Base-by-base conservation (phyloP, 1,140 invertebrate species). In the Lepidotrigona ventralis region DNA sequence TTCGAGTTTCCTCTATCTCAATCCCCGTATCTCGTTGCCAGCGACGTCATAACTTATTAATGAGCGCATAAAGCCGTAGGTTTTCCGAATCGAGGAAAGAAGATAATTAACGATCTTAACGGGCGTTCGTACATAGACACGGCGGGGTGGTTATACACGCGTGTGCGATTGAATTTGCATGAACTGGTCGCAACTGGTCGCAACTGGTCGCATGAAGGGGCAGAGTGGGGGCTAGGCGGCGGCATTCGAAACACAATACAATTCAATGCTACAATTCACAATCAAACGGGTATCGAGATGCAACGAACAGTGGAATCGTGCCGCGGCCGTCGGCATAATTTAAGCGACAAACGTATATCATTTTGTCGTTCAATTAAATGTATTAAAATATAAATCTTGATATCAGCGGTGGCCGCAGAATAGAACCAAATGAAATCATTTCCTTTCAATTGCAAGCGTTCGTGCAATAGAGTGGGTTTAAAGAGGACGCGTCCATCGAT, bases 361-460 rank as follows among this genome's bases (percentile, higher is more conserved):
- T 83, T 79, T 83, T 83, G 70, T 83, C 82, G 82, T 83, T 71
- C 82, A 83, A 83, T 83, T 83, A 83, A 83, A 83, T 73, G 76
- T 72, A 83, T 83, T 83, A 83, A 83, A 83, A 83, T 83, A 83
- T 79, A 83, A 83, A 83, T 83, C 82, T 83, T 83, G 82, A 83
- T 83, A 83, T 83, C 69, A 76, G 58, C 26, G 69, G 23, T 73
- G 69, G 76, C 75, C 69, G 70, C 64, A 79, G 79, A 87, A 81
- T 85, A 84, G 78, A 85, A 72, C n/a, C 74, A 77, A 87, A 88
- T 84, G 84, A 88, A 88, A 87, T 76, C 75, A 87, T 85, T 88
- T 87, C 86, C 86, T 87, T 88, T 88, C 86, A 88, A 88, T 88
- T 85, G 86, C 86, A 64, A 88, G 64, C 85, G 73, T 79, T 84